phyloP scores from a whole-genome alignment of 2,113 vertebrate genomes.

The Casuarius casuarius region DNA sequence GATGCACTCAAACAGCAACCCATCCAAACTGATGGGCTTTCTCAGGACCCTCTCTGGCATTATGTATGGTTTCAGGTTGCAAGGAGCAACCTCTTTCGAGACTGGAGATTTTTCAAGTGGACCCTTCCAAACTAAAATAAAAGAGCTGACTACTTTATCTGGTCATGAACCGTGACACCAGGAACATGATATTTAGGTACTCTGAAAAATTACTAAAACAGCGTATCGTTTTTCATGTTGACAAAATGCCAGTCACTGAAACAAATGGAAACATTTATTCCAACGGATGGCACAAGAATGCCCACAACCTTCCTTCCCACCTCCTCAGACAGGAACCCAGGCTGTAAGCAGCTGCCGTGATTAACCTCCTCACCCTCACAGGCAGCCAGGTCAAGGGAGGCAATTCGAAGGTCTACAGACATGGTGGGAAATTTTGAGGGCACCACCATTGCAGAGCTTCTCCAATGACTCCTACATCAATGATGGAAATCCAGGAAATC shows the following conservation, averaged over 20 bases:
- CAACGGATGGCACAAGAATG: accelerated
- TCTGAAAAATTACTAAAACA: not conserved
- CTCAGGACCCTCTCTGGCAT: not conserved
- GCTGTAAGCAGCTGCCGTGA: not conserved
- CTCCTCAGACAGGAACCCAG: not conserved
- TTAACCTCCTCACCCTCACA: not conserved
- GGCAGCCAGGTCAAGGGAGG: not conserved
- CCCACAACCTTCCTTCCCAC: not conserved
- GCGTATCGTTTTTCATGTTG: not conserved
- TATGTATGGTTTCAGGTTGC: not conserved
- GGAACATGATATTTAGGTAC: not conserved
- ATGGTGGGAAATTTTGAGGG: not conserved
- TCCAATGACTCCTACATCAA: not conserved
- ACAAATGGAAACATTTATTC: not conserved
- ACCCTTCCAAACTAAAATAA: not conserved
- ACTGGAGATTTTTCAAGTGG: not conserved
- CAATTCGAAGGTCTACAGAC: not conserved
- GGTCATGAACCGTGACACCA: not conserved
- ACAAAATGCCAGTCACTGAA: not conserved
- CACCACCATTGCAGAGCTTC: not conserved
- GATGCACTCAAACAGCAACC: not conserved
- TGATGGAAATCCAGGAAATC: no score
- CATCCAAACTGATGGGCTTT: conserved; percentile 9
- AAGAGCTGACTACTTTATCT: not conserved
- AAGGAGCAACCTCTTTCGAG: not conserved